Evolutionary conservation across 2,888 invertebrate genomes (phyloP).

Genomic region (Eupithecia subumbrata): DNA sequence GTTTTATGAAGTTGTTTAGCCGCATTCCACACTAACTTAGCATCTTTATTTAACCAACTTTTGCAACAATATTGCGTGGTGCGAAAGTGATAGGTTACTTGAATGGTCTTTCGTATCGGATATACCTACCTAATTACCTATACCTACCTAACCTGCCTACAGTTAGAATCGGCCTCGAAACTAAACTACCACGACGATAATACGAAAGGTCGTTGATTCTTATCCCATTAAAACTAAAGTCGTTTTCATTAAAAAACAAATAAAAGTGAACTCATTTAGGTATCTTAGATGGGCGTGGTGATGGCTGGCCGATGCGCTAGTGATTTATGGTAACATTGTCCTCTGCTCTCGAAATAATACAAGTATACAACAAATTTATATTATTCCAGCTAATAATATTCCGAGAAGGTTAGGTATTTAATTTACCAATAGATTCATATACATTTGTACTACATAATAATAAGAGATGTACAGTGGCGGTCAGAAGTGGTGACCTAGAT

Average conservation of each 20-base stretch:
- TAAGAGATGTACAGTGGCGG: too few species aligned
- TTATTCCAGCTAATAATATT: not conserved
- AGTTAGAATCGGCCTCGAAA: constrained; percentile 17
- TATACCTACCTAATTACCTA: not conserved
- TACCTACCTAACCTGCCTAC: not conserved
- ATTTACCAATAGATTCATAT: too few species aligned
- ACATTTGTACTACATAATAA: too few species aligned
- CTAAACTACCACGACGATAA: not conserved
- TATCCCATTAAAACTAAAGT: constrained; percentile 12
- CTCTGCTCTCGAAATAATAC: constrained; percentile 27
- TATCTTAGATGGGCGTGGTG: constrained; percentile 39
- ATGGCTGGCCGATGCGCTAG: constrained; percentile 32
- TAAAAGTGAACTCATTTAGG: constrained; percentile 35
- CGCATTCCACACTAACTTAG: constrained; percentile 3
- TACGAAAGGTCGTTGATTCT: constrained; percentile 13
- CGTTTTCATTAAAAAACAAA: constrained; percentile 28
- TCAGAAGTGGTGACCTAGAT: too few species aligned
- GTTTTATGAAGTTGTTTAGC: constrained; percentile 2
- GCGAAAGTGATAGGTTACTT: not conserved
- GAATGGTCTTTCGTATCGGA: constrained; percentile 7
- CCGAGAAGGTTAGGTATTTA: not conserved
- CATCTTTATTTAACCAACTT: not conserved
- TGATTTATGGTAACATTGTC: constrained; percentile 43
- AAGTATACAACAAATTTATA: constrained; percentile 4
- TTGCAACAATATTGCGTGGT: not conserved